phyloP scores from a whole-genome alignment of 1,140 invertebrate species.

The Neodiprion pinetum region DNA sequence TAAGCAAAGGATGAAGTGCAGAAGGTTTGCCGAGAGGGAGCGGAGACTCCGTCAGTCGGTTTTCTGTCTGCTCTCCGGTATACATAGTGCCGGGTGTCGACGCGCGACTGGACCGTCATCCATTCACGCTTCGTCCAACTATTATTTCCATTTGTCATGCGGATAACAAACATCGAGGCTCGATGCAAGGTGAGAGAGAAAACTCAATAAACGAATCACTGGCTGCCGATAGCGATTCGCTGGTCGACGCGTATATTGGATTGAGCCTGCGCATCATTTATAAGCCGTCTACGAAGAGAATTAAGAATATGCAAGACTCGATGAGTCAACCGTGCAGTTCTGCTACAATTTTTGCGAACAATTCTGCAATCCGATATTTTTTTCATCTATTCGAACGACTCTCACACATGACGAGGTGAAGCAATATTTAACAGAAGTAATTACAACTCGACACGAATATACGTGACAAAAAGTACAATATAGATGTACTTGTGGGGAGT shows the following conservation, averaged over 20 bases:
- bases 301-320: too few species aligned
- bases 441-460: too few species aligned
- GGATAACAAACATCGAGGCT: constrained; percentile 10
- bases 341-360: too few species aligned
- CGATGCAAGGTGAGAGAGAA: not conserved
- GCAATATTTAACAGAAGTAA: too few species aligned
- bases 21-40: not conserved
- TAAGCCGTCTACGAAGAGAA: too few species aligned
- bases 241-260: not conserved
- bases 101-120: constrained; percentile 8
- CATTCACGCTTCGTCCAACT: constrained; percentile 9
- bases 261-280: not conserved
- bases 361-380: too few species aligned
- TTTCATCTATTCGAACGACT: too few species aligned
- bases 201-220: not conserved
- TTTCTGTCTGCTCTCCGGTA: constrained; percentile 7
- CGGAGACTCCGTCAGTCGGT: not conserved
- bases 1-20: not conserved
- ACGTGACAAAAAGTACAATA: too few species aligned
- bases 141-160: constrained; percentile 13
- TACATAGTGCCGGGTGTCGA: constrained; percentile 4
- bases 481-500: not conserved
- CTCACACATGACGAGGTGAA: too few species aligned
- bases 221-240: not conserved
- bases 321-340: too few species aligned